Evolutionary conservation across 2,797 vertebrate genomes (phyloP).

Genomic region (Vespertilio murinus): DNA sequence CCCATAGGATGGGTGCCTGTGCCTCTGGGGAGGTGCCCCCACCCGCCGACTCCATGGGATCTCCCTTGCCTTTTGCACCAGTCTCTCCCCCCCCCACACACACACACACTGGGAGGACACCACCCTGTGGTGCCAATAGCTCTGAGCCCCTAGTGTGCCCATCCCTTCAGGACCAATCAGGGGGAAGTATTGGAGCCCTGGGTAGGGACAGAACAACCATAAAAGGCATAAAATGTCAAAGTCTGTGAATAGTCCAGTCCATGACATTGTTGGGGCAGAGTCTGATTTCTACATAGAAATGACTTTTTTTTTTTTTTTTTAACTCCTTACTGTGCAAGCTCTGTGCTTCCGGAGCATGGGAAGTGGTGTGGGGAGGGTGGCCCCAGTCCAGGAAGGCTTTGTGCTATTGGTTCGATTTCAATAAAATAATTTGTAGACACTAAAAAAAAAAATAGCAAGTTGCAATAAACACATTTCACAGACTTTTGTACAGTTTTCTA

Average conservation of each 20-base stretch:
- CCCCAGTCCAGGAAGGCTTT: constrained; percentile 76
- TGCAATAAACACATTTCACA: background rate
- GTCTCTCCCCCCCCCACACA: background rate
- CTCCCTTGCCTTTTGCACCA: constrained; percentile 31
- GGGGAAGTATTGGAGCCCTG: constrained; percentile 35
- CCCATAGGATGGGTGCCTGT: constrained; percentile 7
- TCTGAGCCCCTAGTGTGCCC: background rate
- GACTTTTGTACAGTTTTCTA: background rate
- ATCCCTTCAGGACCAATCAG: background rate
- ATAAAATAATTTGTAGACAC: constrained; percentile 87
- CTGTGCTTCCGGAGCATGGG: constrained; percentile 74
- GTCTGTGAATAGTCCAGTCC: background rate
- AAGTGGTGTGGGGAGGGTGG: constrained; percentile 75
- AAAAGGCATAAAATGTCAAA: background rate
- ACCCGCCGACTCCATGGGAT: background rate
- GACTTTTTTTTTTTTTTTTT: background rate
- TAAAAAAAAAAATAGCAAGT: background rate
- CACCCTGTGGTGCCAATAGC: background rate
- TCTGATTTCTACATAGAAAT: background rate
- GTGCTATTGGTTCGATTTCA: constrained; percentile 85
- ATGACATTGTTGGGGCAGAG: background rate
- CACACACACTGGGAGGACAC: background rate
- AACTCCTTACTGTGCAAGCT: constrained; percentile 67
- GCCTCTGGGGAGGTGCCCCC: background rate
- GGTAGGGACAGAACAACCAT: background rate